Base-by-base conservation (phyloP, 2,113 vertebrate species). In the Ranitomeya variabilis region DNA sequence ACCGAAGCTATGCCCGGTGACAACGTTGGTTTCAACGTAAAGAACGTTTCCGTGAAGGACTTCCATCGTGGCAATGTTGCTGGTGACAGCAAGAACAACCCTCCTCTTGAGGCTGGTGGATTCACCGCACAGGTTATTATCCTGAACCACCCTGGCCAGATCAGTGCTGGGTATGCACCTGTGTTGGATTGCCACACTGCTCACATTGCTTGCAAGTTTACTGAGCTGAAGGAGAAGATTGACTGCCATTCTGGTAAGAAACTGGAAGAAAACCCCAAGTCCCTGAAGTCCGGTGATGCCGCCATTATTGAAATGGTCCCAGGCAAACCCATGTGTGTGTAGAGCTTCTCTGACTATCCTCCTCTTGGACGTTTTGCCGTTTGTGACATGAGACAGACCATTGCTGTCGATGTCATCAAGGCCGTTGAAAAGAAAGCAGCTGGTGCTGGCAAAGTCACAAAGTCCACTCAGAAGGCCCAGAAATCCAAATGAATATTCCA, bases 111-210 rank as follows among this genome's bases (percentile, higher is more conserved):
- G 90, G 97, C 97, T 85, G 97, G 96, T 91, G 95, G 94, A 91
- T 97, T 98, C 93, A 98, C 96, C 0, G 96, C 97, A n/a, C 97
- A 98, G 96, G 98, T 99, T 90, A 99, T 99, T 90, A 99, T 99
- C 91, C 94, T 99, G 88, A 99, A 99, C 91, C 98, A 99, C 90
- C 98, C 97, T 9, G 97, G 98, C 15, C 97, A 99, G 51, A 99
- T 99, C 51, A 97, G 96, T 14, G 96, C 97, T 87, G 97, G 97
- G 10, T 98, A 98, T 77, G 96, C 97, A 81, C 98, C 97, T 23
- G 98, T 99, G 90, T 92, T 99, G 91, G 97, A 99, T 93, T 99
- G 97, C 90, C 98, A 99, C 90, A 99, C 97, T 0, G 97, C 98
- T 92, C 97, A 99, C 92, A 99, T 99, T 73, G 97, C 97, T 0